Conservation (phyloP, 2,888 invertebrate species). For the Sesamia inferens region DNA sequence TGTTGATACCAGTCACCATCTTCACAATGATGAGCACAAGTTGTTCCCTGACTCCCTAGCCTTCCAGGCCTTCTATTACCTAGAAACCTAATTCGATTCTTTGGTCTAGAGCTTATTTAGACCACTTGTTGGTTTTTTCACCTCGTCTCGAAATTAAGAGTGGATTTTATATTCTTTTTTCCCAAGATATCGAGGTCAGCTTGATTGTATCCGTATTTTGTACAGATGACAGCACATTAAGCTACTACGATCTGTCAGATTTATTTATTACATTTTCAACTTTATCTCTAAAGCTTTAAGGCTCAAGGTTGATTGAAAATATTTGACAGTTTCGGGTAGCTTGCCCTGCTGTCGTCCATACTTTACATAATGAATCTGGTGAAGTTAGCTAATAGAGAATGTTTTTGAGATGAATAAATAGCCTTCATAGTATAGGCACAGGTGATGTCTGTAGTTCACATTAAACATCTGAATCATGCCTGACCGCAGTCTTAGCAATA, state of each 20-base stretch:
- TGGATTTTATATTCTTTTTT: neutral
- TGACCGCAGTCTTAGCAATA: slow-evolving; percentile 5
- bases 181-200: neutral
- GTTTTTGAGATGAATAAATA: neutral
- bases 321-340: no score
- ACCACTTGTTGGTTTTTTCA: neutral
- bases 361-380: neutral
- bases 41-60: neutral
- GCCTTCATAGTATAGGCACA: slow-evolving; percentile 17
- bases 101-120: neutral
- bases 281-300: no score
- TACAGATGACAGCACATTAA: neutral
- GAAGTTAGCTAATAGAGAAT: slow-evolving; percentile 11
- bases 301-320: no score
- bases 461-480: slow-evolving; percentile 37
- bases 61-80: neutral
- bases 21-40: neutral
- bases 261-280: no score
- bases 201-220: slow-evolving; percentile 6
- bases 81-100: neutral
- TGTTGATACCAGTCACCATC: neutral
- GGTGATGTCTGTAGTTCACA: neutral
- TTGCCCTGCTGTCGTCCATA: neutral
- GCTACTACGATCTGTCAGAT: no score
- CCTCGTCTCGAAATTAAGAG: neutral